Conservation (phyloP, 2,888 invertebrate species). For the Ectemnius continuus region DNA sequence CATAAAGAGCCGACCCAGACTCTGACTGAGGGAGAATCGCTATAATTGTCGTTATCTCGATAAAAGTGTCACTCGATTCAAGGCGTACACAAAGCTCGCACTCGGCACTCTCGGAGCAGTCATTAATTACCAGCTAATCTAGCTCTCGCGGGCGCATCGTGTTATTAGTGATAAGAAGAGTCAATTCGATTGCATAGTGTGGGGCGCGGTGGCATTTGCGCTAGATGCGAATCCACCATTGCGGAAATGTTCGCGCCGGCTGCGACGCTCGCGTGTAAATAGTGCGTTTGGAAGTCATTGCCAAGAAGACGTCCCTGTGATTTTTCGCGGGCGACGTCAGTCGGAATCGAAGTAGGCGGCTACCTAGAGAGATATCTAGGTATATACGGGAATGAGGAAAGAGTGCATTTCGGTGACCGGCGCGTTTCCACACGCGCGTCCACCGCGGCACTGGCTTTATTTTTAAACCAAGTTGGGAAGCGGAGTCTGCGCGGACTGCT, state of each 20-base stretch:
- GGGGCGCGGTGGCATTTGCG: slow-evolving; percentile 22
- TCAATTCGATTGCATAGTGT: slow-evolving; percentile 36
- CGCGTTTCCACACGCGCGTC: too few species aligned
- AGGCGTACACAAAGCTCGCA: slow-evolving; percentile 33
- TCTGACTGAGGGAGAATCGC: slow-evolving; percentile 17
- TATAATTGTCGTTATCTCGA: slow-evolving; percentile 25
- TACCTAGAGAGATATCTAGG: too few species aligned
- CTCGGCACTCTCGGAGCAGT: slow-evolving; percentile 36
- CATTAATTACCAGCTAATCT: slow-evolving; percentile 57
- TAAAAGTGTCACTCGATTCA: slow-evolving; percentile 27
- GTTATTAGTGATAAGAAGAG: slow-evolving; percentile 47
- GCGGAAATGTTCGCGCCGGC: slow-evolving; percentile 21
- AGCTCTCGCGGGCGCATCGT: slow-evolving; percentile 40
- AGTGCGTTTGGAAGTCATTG: slow-evolving; percentile 1
- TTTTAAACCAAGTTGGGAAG: slow-evolving; percentile 4
- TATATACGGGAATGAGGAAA: too few species aligned
- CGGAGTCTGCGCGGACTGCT: neutral
- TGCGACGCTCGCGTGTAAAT: neutral
- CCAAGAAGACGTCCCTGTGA: slow-evolving; percentile 1
- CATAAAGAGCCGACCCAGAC: too few species aligned
- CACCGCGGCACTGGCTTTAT: neutral
- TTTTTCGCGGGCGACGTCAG: neutral
- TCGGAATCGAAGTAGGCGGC: too few species aligned
- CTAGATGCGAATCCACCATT: slow-evolving; percentile 14
- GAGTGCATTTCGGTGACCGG: too few species aligned